Base-by-base conservation (phyloP, 2,113 vertebrate genomes). In the Leptodactylus fuscus region DNA sequence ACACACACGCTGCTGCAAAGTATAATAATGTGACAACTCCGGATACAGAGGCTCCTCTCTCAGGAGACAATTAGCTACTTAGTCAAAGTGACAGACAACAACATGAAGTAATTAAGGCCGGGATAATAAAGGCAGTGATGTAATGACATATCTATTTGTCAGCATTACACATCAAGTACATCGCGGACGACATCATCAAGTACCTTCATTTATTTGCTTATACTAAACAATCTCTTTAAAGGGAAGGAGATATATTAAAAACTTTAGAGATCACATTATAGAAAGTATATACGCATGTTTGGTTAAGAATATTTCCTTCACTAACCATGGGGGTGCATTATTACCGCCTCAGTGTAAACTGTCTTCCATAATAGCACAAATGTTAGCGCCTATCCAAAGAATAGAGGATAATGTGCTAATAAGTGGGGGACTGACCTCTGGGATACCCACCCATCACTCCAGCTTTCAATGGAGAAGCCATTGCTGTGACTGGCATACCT, bases 91-190 rank as follows among this genome's bases (percentile, higher is more conserved):
- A 55, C 81, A 83, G 81, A 41, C 24, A 74, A n/a, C 36, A 71
- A 73, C 48, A 38, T 82, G 81, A 74, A 71, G 8, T 83, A 73
- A 83, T 83, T 83, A 83, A 58, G 36, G 69, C 34, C 51, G 55
- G 36, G 67, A 41, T 83, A 74, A 83, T 83, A 83, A 24, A 71
- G 46, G 49, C 69, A 58, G 69, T 71, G 36, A 60, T 38, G 49
- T 55, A 83, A 83, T 83, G 81, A 58, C 69, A 73, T 22, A 49
- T 27, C 67, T 44, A 83, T 83, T 73, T 83, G 69, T 83, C 81
- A 83, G 69, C 32, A 74, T 83, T 83, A 74, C n/a, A 73, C 51
- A 38, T 82, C 15, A 34, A 83, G 32, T 74, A 53, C 29, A 51
- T 36, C 41, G 41, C 55, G 49, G 38, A n/a, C 38, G 34, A 22